Evolutionary conservation across 1,140 invertebrate species (phyloP), one percentile per base, ranked within the genome.

Genomic region (Magallana gigas): DNA sequence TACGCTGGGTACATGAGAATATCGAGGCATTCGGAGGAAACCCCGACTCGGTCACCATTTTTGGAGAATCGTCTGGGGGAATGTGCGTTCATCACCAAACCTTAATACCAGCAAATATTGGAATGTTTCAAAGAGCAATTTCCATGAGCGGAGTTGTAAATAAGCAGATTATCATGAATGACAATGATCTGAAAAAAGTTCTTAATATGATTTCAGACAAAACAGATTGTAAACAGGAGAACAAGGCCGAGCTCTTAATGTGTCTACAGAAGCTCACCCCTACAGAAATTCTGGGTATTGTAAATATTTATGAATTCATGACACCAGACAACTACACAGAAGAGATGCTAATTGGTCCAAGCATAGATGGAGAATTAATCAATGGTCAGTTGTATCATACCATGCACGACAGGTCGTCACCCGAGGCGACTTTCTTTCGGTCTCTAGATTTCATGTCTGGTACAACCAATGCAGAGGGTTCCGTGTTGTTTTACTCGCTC

Each of bases 21-120:
- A 97, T 97, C 60, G 94, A 94, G n/a, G 94, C 95, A 29, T 97
- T 97, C 92, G 97, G 97, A 5, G 97, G 97, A 8, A 96, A 97
- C 94, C 95, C 96, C 0, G 94, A 95, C 16, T 94, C 95, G 57
- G 95, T 98, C 0, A 97, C 97, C 0, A 92, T 97, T 1, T 95
- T 97, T 83, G 97, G 97, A 1, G 96, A 97, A 93, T 96, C 96
- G 0, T 95, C 96, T 7, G 92, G 93, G 1, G 85, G 84, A 6
- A 83, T 83, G 8, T 90, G 90, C 58, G 90, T 90, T 3, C 36
- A 85, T 9, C 71, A 88, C 7, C 90, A 89, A 11, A 83, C 89
- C 4, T 23, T 92, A 29, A 88, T 85, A 80, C 89, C 92, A 5
- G 83, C 76, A 58, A 91, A 90, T n/a, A 76, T 68, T 57, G 91